A percentile compares a stretch with the other conserved stretches of the same genome.
phyloP scores from a whole-genome alignment of 2,113 vertebrate species.

The Python bivittatus region DNA sequence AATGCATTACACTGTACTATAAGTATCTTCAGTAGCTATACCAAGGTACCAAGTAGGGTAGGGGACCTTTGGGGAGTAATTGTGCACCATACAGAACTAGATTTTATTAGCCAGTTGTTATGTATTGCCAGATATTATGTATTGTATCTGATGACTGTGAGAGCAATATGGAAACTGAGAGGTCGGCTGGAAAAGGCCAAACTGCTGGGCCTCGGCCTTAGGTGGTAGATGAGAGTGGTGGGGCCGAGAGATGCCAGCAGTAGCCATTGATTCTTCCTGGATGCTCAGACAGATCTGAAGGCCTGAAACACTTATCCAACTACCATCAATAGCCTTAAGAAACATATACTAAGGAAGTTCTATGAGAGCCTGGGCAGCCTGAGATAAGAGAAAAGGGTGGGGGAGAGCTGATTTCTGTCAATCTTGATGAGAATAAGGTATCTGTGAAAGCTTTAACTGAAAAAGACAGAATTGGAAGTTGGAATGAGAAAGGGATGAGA shows the following conservation, averaged over 20 bases:
- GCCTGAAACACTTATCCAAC: background rate
- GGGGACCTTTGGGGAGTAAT: background rate
- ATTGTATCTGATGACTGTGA: background rate
- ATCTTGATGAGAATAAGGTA: background rate
- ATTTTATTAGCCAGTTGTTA: background rate
- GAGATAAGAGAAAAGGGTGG: background rate
- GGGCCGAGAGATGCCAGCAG: background rate
- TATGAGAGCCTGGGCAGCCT: background rate
- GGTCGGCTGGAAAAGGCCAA: background rate
- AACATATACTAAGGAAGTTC: background rate
- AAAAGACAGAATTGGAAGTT: background rate
- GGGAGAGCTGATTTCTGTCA: background rate
- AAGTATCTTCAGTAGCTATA: background rate
- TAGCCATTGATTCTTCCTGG: background rate
- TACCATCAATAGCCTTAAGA: background rate
- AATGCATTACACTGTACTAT: background rate
- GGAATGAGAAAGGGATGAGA: background rate
- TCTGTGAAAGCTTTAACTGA: background rate
- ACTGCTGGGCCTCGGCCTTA: background rate
- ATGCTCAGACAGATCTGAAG: background rate
- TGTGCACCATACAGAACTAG: background rate
- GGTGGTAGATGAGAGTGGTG: background rate
- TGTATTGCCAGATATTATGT: background rate
- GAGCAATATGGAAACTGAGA: background rate
- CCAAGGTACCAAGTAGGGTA: too few relatives aligned